Percentiles rank a stretch among this genome's conserved stretches.
These are phyloP conservation scores for Plagodis pulveraria DNA, from an alignment of 2,888 invertebrate species.

Conservation along the genomic window DNA sequence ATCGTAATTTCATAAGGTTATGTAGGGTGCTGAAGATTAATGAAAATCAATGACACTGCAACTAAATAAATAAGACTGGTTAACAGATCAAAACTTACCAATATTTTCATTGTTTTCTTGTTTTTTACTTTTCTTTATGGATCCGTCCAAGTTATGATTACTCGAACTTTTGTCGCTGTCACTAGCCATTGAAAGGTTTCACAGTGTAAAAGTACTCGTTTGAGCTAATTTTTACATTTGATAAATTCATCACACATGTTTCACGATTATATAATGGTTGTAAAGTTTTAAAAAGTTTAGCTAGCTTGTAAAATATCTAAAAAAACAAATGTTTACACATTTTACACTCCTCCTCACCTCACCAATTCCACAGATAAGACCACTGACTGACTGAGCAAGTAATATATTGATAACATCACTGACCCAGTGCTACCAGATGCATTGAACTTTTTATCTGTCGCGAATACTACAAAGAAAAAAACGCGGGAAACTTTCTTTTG, in stretches of 20 bases:
- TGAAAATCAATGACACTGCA: too few relatives aligned
- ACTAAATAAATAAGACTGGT: background rate
- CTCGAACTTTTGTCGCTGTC: slow-evolving; percentile 80
- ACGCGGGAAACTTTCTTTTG: too few relatives aligned
- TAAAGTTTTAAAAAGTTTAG: slow-evolving; percentile 33
- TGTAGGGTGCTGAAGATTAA: background rate
- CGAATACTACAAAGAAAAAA: too few relatives aligned
- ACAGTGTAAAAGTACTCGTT: slow-evolving; percentile 26
- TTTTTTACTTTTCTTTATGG: slow-evolving; percentile 70
- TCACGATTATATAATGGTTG: slow-evolving; percentile 44
- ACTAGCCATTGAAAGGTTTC: slow-evolving; percentile 80
- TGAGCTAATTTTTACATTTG: slow-evolving; percentile 24
- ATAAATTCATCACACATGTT: slow-evolving; percentile 18
- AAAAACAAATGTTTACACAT: slow-evolving; percentile 68
- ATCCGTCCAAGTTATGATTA: slow-evolving; percentile 77
- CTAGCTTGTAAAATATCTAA: slow-evolving; percentile 20
- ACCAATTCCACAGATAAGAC: background rate
- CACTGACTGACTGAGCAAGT: too few relatives aligned
- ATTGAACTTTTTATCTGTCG: too few relatives aligned
- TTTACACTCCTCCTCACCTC: slow-evolving; percentile 38
- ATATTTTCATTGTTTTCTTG: slow-evolving; percentile 61
- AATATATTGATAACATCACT: too few relatives aligned
- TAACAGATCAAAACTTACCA: slow-evolving; percentile 55
- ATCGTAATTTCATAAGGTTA: slow-evolving; percentile 13
- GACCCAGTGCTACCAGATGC: too few relatives aligned